Evolutionary conservation across 37 sponge, comb jelly and placozoan species (phyloP), one percentile per base, ranked within the genome.

Genomic region (Haliclona indistincta): DNA sequence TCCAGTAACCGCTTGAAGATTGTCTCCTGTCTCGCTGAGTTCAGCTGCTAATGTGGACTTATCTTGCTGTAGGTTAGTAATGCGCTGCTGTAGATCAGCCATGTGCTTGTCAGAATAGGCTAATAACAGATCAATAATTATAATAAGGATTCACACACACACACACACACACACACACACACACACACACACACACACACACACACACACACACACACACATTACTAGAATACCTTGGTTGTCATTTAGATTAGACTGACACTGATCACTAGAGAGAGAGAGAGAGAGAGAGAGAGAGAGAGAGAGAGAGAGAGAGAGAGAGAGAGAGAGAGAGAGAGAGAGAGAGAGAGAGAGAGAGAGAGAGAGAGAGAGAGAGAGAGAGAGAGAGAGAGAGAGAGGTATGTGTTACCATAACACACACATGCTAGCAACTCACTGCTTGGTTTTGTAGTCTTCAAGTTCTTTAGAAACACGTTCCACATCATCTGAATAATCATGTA

Each of bases 101-200:
- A n/a, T n/a, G n/a, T n/a, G n/a, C n/a, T n/a, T n/a, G n/a, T n/a
- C n/a, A n/a, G n/a, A n/a, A n/a, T n/a, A n/a, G n/a, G n/a, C n/a
- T n/a, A n/a, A n/a, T n/a, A n/a, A n/a, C n/a, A n/a, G n/a, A n/a
- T n/a, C 30, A 63, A 8, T 10, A 8, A 41, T 38, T 36, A 29
- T 36, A 29, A 34, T 32, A n/a, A n/a, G 19, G 32, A 69, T 32
- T 25, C 37, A 69, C 30, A 45, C 37, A 51, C 72, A 71, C 55
- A 51, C 36, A 52, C 43, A 74, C 62, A 55, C 43, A 58, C 74
- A 74, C 41, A 39, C 40, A 58, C 43, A 74, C 41, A 38, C 62
- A 38, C 33, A 45, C 47, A 34, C 51, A 63, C 76, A 60, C 25
- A n/a, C 62, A 60, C 62, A 60, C 62, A 60, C 62, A 60, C 62